Percentiles rank a stretch among this genome's conserved stretches.
Conservation (phyloP, 2,113 vertebrate species). For the Halichoerus grypus region DNA sequence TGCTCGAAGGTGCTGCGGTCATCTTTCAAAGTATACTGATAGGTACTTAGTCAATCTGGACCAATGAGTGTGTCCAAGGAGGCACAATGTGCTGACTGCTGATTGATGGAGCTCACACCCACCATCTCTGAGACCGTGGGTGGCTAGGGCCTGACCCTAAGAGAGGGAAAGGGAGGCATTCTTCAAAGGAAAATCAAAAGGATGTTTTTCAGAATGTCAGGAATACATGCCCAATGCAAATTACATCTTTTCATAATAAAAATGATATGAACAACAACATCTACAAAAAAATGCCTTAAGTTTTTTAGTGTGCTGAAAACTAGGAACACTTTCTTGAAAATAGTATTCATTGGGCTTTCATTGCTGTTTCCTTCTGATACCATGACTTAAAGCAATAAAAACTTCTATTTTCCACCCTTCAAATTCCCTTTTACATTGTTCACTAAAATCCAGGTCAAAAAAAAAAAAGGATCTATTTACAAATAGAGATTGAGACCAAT, state of each 20-base stretch:
- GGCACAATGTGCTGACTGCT: background rate
- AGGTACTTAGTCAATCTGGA: background rate
- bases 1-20: background rate
- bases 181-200: slow-evolving; percentile 28
- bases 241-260: background rate
- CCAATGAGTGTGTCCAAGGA: background rate
- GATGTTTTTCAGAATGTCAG: background rate
- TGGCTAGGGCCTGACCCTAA: background rate
- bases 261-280: background rate
- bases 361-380: slow-evolving; percentile 34
- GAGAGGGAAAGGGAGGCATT: background rate
- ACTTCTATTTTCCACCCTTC: background rate
- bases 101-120: background rate
- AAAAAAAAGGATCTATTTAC: background rate
- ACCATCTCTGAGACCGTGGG: background rate
- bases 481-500: slow-evolving; percentile 34
- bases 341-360: background rate
- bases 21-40: background rate
- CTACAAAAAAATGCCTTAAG: background rate
- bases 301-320: background rate
- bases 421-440: background rate
- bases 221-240: background rate
- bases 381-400: slow-evolving; percentile 9
- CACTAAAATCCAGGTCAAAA: background rate
- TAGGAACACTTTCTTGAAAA: slow-evolving; percentile 23